Conservation (phyloP, 2,888 invertebrate genomes). For the Thyatira batis region DNA sequence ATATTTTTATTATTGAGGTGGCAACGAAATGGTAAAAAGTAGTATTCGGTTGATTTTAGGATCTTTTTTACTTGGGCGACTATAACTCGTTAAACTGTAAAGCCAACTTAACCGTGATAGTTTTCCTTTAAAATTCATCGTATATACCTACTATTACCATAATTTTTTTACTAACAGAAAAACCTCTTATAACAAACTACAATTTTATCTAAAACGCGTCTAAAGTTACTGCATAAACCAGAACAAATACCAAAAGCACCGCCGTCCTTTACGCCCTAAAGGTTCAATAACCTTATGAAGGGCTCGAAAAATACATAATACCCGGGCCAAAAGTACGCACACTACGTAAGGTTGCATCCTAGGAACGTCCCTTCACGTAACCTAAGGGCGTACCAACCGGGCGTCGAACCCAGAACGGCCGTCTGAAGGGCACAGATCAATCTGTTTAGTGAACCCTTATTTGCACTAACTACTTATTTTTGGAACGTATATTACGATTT, state of each 20-base stretch:
- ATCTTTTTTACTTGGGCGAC: too few relatives aligned
- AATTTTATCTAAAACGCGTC: too few relatives aligned
- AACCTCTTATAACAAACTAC: too few relatives aligned
- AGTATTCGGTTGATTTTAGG: too few relatives aligned
- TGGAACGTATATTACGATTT: too few relatives aligned
- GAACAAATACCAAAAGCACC: neutral
- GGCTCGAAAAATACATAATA: neutral
- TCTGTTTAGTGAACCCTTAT: conserved; percentile 26
- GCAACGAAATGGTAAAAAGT: too few relatives aligned
- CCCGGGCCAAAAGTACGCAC: neutral
- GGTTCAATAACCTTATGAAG: neutral
- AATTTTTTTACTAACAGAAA: too few relatives aligned
- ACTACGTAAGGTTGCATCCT: neutral
- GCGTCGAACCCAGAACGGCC: conserved; percentile 26
- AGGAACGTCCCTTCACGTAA: neutral
- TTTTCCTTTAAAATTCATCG: too few relatives aligned
- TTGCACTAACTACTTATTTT: neutral
- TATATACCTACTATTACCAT: too few relatives aligned
- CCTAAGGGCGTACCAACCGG: conserved; percentile 29
- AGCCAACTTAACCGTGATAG: too few relatives aligned
- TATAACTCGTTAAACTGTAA: too few relatives aligned
- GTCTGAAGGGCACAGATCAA: conserved; percentile 41
- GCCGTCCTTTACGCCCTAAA: neutral
- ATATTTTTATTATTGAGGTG: too few relatives aligned
- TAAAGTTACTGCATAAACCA: neutral